Evolutionary conservation across 2,888 invertebrate genomes (phyloP), one percentile per base, ranked within the genome.

Genomic region (Synanthedon myopaeformis): DNA sequence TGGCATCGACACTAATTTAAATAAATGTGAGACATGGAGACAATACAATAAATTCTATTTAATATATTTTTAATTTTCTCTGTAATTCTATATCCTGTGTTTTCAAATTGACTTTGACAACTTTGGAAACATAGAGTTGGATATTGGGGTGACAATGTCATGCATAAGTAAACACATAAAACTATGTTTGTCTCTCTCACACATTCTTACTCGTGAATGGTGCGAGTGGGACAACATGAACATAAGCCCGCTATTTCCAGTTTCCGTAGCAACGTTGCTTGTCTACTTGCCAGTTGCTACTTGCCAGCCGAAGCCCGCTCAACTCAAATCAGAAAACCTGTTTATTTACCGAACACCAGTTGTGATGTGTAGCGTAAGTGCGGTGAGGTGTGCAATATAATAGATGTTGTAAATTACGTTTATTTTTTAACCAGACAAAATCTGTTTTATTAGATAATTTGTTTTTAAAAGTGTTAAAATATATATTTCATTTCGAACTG

Each of bases 261-360:
- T 45, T 45, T 45, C 45, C 45, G 45, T 45, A 45, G 45, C 45
- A 45, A 45, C 45, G 13, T 45, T 35, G 35, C 35, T 35, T 10
- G 10, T 10, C 35, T 35, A 54, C n/a, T 45, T 11, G 14, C 48
- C 48, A n/a, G 48, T n/a, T n/a, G n/a, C 35, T 35, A 54, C n/a
- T 45, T 11, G 14, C 48, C 48, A n/a, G 48, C 48, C 48, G n/a
- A 35, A 45, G 54, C 54, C 52, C 54, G 51, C 58, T 61, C 58
- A 45, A 45, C 45, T 6, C 45, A 66, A 76, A 72, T 76, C 70
- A 79, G 81, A 83, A 82, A 85, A 84, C 84, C 83, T 81, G 84
- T 84, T 83, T 83, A 79, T 79, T 80, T 83, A 83, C 83, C 72
- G 83, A 81, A 65, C 70, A 73, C 10, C 72, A 65, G 65, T 61